Evolutionary conservation across 2,888 invertebrate genomes (phyloP).

Genomic region (Trisateles emortualis): DNA sequence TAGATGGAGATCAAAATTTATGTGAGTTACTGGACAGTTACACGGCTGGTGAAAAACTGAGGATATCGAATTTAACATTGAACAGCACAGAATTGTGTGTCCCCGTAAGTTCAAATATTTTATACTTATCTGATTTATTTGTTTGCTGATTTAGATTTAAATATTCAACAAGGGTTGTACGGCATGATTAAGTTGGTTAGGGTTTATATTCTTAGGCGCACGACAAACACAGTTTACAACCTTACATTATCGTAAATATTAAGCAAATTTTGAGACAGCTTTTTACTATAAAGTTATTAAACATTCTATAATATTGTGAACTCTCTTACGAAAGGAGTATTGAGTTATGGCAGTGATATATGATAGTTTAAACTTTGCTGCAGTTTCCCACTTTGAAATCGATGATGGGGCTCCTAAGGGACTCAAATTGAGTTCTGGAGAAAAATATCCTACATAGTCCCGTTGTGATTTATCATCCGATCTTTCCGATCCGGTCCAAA

Average conservation of each 20-base stretch:
- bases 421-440: slow-evolving; percentile 37
- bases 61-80: slow-evolving; percentile 15
- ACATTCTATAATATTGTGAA: slow-evolving; percentile 17
- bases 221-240: background rate
- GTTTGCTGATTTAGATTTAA: background rate
- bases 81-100: slow-evolving; percentile 47
- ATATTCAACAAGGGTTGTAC: background rate
- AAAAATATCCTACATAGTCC: slow-evolving; percentile 36
- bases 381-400: slow-evolving; percentile 33
- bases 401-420: slow-evolving; percentile 34
- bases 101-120: slow-evolving; percentile 53
- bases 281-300: background rate
- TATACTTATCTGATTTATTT: background rate
- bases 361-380: slow-evolving; percentile 29
- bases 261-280: background rate
- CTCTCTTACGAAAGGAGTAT: slow-evolving; percentile 24
- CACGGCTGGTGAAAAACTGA: slow-evolving; percentile 48
- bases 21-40: slow-evolving; percentile 59
- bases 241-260: background rate
- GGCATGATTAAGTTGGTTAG: background rate
- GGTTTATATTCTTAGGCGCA: background rate
- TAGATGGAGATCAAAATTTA: slow-evolving; percentile 50
- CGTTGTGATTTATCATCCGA: slow-evolving; percentile 36
- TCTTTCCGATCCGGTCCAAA: slow-evolving; percentile 27
- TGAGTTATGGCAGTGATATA: slow-evolving; percentile 31